phyloP scores from a whole-genome alignment of 2,797 vertebrate species.

The Percopsis omiscomaycus region DNA sequence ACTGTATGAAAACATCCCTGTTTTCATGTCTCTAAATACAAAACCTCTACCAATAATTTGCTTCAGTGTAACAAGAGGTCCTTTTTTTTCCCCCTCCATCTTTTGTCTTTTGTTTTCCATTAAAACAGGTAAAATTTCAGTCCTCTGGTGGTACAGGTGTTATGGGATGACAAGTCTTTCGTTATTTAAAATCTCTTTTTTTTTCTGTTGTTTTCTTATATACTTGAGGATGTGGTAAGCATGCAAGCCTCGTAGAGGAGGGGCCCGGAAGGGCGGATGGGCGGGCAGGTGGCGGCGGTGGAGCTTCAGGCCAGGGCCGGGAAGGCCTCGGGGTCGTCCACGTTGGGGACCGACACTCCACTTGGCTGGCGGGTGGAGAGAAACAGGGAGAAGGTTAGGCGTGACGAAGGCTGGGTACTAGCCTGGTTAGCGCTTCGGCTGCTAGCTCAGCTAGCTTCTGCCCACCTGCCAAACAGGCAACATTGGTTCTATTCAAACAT shows the following conservation, averaged over 20 bases:
- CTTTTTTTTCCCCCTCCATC: constrained; percentile 74
- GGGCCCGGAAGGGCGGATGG: constrained; percentile 80
- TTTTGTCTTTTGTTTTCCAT: constrained; percentile 83
- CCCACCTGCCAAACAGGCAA: too few species aligned
- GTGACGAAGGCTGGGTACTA: background rate
- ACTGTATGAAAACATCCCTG: constrained; percentile 97
- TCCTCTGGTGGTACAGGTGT: constrained; percentile 90
- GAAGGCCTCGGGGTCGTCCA: constrained; percentile 99
- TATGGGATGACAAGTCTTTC: constrained; percentile 91
- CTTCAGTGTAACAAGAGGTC: constrained; percentile 98
- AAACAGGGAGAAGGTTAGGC: constrained; percentile 29
- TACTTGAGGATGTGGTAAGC: constrained; percentile 97
- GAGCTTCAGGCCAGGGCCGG: constrained; percentile 91
- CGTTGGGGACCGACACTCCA: constrained; percentile 93
- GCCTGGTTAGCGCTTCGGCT: too few species aligned
- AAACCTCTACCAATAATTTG: constrained; percentile 94
- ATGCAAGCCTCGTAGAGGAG: constrained; percentile 98
- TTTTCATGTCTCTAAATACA: constrained; percentile 99
- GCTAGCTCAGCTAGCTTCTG: too few species aligned
- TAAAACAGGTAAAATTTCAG: constrained; percentile 94
- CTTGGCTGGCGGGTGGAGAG: constrained; percentile 78
- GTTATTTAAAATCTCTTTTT: constrained; percentile 68
- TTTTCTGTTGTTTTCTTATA: constrained; percentile 81
- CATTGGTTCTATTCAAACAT: too few species aligned
- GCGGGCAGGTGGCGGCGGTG: constrained; percentile 80